Evolutionary conservation across 2,113 vertebrate genomes (phyloP).

Genomic region (Hippopotamus amphibius): DNA sequence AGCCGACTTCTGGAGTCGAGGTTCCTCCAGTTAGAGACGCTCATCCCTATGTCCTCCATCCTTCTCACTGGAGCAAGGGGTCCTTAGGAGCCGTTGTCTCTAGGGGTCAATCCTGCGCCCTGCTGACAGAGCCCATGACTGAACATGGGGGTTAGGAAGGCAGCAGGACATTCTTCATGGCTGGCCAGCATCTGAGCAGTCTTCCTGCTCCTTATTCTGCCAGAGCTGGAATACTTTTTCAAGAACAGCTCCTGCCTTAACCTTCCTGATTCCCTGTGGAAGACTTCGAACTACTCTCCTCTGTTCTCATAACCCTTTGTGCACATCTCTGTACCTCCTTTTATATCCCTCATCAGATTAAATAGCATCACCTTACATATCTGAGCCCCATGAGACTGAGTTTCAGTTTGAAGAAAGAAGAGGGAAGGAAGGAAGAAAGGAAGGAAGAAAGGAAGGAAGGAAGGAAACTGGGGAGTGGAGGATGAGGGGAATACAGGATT

Average conservation of each 20-base stretch:
- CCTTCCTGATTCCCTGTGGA: not conserved
- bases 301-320: not conserved
- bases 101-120: not conserved
- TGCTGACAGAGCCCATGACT: conserved; percentile 47
- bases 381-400: not conserved
- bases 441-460: no score
- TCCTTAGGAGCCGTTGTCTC: not conserved
- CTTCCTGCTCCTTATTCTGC: not conserved
- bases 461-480: not conserved
- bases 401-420: not conserved
- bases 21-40: conserved; percentile 25
- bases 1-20: conserved; percentile 47
- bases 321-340: not conserved
- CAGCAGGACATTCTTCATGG: conserved; percentile 8
- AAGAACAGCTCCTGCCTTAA: not conserved
- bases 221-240: not conserved
- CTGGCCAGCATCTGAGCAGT: conserved; percentile 6
- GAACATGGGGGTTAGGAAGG: not conserved
- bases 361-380: not conserved
- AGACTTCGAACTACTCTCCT: not conserved
- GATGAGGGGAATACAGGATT: not conserved
- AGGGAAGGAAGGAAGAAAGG: not conserved
- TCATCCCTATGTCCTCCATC: not conserved
- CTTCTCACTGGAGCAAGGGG: not conserved
- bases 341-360: not conserved